These are phyloP conservation scores for Corydoras maculifer DNA, from an alignment of 2,113 vertebrate genomes.

Conservation along the genomic window DNA sequence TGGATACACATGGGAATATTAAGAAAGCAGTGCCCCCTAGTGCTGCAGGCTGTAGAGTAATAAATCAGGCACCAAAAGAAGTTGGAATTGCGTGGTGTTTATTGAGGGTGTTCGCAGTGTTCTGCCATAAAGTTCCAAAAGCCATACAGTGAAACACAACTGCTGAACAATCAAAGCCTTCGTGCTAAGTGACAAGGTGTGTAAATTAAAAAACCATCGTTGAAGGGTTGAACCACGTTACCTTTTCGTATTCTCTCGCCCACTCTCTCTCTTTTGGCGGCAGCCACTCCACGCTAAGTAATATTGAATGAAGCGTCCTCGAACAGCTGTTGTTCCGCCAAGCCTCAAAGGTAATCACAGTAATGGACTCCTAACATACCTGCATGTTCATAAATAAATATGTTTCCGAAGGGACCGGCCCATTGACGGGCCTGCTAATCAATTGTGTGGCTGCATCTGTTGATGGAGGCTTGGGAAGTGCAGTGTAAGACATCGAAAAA, in stretches of 20 bases:
- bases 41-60: conserved; percentile 15
- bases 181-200: not conserved
- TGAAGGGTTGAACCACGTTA: not conserved
- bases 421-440: conserved; percentile 66
- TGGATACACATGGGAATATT: too few species aligned
- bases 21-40: conserved; percentile 23
- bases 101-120: not conserved
- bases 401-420: conserved; percentile 70
- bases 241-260: not conserved
- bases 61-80: conserved; percentile 8
- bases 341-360: conserved; percentile 71
- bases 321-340: conserved; percentile 71
- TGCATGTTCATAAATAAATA: conserved; percentile 74
- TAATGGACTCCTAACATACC: conserved; percentile 74
- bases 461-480: conserved; percentile 64
- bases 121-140: not conserved
- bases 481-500: conserved; percentile 60
- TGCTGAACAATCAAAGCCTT: conserved; percentile 1
- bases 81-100: not conserved
- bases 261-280: conserved; percentile 23
- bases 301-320: conserved; percentile 70
- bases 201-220: conserved; percentile 3
- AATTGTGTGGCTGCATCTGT: conserved; percentile 67
- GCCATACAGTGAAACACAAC: not conserved
- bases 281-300: conserved; percentile 52